Evolutionary conservation across 1,140 invertebrate genomes (phyloP), one percentile per base, ranked within the genome.

Genomic region (Penaeus chinensis): DNA sequence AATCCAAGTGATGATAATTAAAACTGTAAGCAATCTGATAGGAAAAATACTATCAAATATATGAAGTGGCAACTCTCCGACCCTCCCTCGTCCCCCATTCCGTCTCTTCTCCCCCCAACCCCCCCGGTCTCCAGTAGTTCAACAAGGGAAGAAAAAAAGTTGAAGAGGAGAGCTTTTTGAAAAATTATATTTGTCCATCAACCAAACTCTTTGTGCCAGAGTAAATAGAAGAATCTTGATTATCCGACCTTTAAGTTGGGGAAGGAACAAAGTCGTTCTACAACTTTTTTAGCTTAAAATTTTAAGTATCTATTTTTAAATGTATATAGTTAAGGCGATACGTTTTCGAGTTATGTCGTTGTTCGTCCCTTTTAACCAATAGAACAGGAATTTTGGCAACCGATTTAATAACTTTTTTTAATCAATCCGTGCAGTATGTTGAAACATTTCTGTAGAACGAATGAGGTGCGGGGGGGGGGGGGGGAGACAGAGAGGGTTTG

Each of bases 121-220:
- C 10, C 13, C 42, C 42, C 27, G 5, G 24, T n/a, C 71, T 27
- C 71, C 16, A 20, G 71, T 74, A 74, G 71, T 37, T 18, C 27
- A 74, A 24, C 71, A 74, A 37, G 71, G n/a, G 71, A 74, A 37
- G 19, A 37, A 74, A 37, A 74, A 37, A 74, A 27, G 24, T 24
- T 19, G 71, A 74, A 37, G 42, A 24, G n/a, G n/a, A 24, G 71
- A 32, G 18, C 27, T 37, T 27, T 74, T 74, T 74, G 27, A 37
- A 74, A 74, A 32, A 32, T 74, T 74, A 74, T 74, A 74, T 74
- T 74, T 74, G 71, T 74, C 71, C 27, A 74, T 74, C 71, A 74
- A 74, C 71, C 71, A n/a, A 27, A 37, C 71, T 74, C 71, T 74
- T 74, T 74, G 71, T 74, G 27, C 71, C 27, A 37, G 27, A 32